Evolutionary conservation across 2,113 vertebrate genomes (phyloP), one percentile per base, ranked within the genome.

Genomic region (Dasyurus viverrinus): DNA sequence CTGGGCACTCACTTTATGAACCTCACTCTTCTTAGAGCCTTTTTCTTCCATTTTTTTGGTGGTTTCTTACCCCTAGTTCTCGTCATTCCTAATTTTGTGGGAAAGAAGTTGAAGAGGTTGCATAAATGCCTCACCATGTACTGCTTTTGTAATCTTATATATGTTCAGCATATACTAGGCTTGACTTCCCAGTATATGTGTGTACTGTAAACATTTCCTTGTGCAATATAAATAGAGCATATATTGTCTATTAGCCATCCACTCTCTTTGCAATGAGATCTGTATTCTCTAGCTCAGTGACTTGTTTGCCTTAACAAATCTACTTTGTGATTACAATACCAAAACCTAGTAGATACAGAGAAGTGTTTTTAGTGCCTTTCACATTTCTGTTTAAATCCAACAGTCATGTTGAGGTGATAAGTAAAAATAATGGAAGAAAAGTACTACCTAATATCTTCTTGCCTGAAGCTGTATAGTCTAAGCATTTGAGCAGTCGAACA

Each of bases 191-290:
- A 36, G 7, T 57, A 54, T 92, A 92, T 57, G 54, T 92, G 91
- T 95, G 94, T 93, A 91, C 68, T 55, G 53, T 93, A 93, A 97
- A 89, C 92, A 94, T 91, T 90, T 93, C 16, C 36, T 94, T 55
- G 36, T 60, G 46, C 0, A 46, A 11, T 57, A 55, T 9, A 60
- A 89, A 92, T 55, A 76, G 25, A 92, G 24, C 53, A 48, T 90
- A 55, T 47, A 53, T 7, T 5, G 93, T 97, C 55, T 53, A 24
- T 95, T 90, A 53, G 90, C 90, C 84, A 89, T 42, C 23, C 23
- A 47, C 23, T 91, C 91, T 89, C 60, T 55, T 53, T 47, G 54
- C 36, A 94, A 26, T 9, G 24, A 19, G 8, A 76, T 76, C 54
- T 60, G 55, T 1, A 19, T 9, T n/a, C n/a, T 53, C 19, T 55